phyloP scores from a whole-genome alignment of 2,888 invertebrate genomes.

The Macrosiphum euphorbiae region DNA sequence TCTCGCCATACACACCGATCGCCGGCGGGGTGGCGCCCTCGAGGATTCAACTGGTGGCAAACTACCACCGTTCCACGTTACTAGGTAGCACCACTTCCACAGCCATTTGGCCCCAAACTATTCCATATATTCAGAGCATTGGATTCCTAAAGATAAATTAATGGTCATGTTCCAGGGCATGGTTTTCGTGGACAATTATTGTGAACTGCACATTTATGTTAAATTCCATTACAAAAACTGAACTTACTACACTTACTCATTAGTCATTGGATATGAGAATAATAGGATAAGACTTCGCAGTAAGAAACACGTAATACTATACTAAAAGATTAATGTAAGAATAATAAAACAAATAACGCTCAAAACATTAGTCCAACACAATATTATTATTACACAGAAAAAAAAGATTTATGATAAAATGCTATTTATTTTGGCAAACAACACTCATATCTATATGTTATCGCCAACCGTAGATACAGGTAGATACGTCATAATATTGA shows the following conservation, averaged over 20 bases:
- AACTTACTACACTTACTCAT: neutral
- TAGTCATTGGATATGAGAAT: neutral
- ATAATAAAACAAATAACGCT: neutral
- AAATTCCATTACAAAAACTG: neutral
- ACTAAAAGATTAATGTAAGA: neutral
- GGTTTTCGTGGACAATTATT: neutral
- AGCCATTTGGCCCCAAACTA: neutral
- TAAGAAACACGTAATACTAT: neutral
- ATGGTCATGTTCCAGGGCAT: neutral
- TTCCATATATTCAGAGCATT: neutral
- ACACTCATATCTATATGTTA: too few species aligned
- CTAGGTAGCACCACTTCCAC: conserved; percentile 38
- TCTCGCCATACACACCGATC: neutral
- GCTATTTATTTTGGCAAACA: neutral
- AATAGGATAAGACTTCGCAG: neutral
- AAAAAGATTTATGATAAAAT: neutral
- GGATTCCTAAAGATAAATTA: neutral
- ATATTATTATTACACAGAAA: neutral
- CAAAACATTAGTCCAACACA: neutral
- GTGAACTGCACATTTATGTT: neutral
- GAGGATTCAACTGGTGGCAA: neutral
- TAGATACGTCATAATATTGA: neutral
- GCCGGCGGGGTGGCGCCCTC: neutral
- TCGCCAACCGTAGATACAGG: neutral
- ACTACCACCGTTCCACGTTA: neutral